phyloP scores from a whole-genome alignment of 92 coral and sea anemone genomes.

The Metridium senile region DNA sequence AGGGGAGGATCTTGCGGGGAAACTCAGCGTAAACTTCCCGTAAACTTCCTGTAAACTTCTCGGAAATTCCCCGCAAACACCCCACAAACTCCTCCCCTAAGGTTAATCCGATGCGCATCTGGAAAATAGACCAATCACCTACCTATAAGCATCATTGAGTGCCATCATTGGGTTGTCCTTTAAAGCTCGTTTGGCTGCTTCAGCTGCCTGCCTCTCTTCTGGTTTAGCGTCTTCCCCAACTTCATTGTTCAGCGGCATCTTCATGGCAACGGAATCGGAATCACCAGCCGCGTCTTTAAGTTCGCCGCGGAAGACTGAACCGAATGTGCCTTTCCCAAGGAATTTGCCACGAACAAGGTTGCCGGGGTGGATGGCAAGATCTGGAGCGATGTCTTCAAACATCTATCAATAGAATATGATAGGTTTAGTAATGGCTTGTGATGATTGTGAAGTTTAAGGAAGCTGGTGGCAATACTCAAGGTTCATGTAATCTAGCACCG shows the following conservation, averaged over 20 bases:
- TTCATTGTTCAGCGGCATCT: constrained; percentile 98
- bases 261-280: constrained; percentile 77
- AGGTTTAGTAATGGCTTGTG: neutral
- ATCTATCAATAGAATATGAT: constrained; percentile 43
- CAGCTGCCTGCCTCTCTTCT: constrained; percentile 87
- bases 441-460: neutral
- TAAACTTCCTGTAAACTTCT: too few relatives aligned
- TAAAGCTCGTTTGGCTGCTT: constrained; percentile 84
- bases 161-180: constrained; percentile 85
- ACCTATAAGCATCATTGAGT: constrained; percentile 96
- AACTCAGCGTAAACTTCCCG: too few relatives aligned
- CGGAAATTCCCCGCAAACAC: too few relatives aligned
- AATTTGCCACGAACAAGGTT: constrained; percentile 75
- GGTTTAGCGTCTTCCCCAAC: constrained; percentile 85
- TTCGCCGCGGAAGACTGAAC: constrained; percentile 96
- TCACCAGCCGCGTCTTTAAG: constrained; percentile 75
- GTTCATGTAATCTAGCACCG: too few relatives aligned
- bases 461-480: too few relatives aligned
- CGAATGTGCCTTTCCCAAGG: constrained; percentile 97
- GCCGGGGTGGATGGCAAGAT: constrained; percentile 70
- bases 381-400: constrained; percentile 96
- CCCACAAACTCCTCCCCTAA: too few relatives aligned
- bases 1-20: too few relatives aligned
- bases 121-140: neutral
- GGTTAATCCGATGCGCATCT: too few relatives aligned